phyloP scores from a whole-genome alignment of 2,888 invertebrate genomes.

The Venusia cambrica region DNA sequence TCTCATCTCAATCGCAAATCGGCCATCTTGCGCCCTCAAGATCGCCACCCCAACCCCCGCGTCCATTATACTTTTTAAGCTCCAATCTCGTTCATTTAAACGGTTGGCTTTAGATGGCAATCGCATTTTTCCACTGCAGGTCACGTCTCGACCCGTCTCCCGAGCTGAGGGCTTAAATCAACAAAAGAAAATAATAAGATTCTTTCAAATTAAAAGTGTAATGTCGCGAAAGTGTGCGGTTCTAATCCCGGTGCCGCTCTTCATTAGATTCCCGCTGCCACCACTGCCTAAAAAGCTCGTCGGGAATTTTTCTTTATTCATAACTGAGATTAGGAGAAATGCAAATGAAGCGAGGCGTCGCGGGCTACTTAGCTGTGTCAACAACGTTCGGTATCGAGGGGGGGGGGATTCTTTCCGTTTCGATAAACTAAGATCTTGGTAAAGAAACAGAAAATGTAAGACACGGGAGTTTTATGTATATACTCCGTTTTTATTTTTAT shows the following conservation, averaged over 20 bases:
- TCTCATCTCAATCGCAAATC: conserved; percentile 81
- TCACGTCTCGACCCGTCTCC: conserved; percentile 84
- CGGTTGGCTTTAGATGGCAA: conserved; percentile 86
- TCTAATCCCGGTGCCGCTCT: conserved; percentile 69
- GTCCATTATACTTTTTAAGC: conserved; percentile 88
- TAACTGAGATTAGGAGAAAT: conserved; percentile 79
- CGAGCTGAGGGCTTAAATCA: conserved; percentile 84
- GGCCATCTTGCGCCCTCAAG: conserved; percentile 78
- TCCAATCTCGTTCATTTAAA: conserved; percentile 87
- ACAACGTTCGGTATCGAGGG: conserved; percentile 58
- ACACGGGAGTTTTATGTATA: conserved; percentile 5
- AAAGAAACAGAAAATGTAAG: conserved; percentile 20
- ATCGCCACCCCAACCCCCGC: conserved; percentile 72
- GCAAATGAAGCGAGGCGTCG: conserved; percentile 77
- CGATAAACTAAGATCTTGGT: conserved; percentile 29
- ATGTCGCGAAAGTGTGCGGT: conserved; percentile 75
- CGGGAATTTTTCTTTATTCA: conserved; percentile 79
- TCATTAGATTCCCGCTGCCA: conserved; percentile 74
- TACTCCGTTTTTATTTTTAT: no score
- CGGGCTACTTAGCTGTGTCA: conserved; percentile 79
- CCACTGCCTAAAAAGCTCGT: conserved; percentile 72
- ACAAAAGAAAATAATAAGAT: conserved; percentile 86
- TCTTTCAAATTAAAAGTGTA: conserved; percentile 88
- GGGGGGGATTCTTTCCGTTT: conserved; percentile 46
- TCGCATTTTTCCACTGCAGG: conserved; percentile 86